Conservation (phyloP, 2,888 invertebrate species). For the Agonopterix heracliana region DNA sequence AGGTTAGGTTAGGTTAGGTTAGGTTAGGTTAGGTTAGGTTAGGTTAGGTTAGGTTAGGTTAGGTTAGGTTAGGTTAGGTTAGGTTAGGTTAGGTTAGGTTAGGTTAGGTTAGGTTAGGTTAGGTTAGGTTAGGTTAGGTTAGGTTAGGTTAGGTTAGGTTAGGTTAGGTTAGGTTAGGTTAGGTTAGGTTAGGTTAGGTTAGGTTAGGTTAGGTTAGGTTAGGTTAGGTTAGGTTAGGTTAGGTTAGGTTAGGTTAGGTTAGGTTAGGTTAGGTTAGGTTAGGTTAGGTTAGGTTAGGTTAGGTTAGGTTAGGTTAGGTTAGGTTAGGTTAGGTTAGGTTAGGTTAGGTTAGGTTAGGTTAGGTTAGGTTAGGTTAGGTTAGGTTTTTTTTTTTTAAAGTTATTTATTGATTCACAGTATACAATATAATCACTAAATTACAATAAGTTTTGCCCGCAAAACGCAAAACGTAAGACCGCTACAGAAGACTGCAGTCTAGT, state of each 20-base stretch:
- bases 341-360: neutral
- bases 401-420: too few relatives aligned
- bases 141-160: constrained; percentile 8
- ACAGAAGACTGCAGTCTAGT: too few relatives aligned
- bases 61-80: constrained; percentile 18
- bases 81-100: constrained; percentile 16
- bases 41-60: too few relatives aligned
- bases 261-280: neutral
- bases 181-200: constrained; percentile 10
- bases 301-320: neutral
- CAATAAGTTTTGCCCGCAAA: too few relatives aligned
- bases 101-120: constrained; percentile 8
- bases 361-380: neutral
- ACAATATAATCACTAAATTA: too few relatives aligned
- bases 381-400: too few relatives aligned
- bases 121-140: constrained; percentile 8
- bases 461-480: too few relatives aligned
- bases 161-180: constrained; percentile 10
- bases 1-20: too few relatives aligned
- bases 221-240: constrained; percentile 7
- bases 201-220: constrained; percentile 7
- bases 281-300: neutral
- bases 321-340: neutral
- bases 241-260: neutral
- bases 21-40: too few relatives aligned